phyloP scores from a whole-genome alignment of 2,888 invertebrate genomes.

The Aporophyla nigra region DNA sequence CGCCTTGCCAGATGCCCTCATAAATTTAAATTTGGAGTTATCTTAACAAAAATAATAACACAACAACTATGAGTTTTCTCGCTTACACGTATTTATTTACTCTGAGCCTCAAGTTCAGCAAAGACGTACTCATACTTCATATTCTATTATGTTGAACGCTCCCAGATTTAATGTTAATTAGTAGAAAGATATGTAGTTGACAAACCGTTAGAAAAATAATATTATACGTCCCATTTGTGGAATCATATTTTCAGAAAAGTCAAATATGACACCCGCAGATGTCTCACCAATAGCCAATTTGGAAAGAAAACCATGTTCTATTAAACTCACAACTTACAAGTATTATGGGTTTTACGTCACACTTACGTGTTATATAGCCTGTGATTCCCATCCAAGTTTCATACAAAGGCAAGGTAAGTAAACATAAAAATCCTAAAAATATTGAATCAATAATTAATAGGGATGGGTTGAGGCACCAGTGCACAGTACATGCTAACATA shows the following conservation, averaged over 20 bases:
- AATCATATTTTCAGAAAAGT: no score
- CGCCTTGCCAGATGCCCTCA: background rate
- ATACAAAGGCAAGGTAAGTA: background rate
- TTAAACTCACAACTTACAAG: background rate
- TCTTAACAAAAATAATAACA: background rate
- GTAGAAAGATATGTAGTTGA: background rate
- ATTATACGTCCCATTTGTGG: background rate
- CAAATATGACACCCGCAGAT: background rate
- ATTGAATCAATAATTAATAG: constrained; percentile 51
- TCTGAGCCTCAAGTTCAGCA: background rate
- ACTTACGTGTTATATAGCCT: background rate
- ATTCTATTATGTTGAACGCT: background rate
- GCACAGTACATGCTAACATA: constrained; percentile 69
- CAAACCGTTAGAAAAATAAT: background rate
- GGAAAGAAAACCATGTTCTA: background rate
- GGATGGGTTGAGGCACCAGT: constrained; percentile 69
- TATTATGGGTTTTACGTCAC: background rate
- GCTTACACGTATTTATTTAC: no score
- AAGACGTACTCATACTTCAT: no score
- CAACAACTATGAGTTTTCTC: background rate
- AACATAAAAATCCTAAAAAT: background rate
- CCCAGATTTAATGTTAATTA: background rate
- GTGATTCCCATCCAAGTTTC: background rate
- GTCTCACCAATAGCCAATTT: background rate
- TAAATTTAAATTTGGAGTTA: background rate